These are phyloP conservation scores for Nannoperca australis DNA, from an alignment of 2,797 vertebrate genomes.

Conservation along the genomic window DNA sequence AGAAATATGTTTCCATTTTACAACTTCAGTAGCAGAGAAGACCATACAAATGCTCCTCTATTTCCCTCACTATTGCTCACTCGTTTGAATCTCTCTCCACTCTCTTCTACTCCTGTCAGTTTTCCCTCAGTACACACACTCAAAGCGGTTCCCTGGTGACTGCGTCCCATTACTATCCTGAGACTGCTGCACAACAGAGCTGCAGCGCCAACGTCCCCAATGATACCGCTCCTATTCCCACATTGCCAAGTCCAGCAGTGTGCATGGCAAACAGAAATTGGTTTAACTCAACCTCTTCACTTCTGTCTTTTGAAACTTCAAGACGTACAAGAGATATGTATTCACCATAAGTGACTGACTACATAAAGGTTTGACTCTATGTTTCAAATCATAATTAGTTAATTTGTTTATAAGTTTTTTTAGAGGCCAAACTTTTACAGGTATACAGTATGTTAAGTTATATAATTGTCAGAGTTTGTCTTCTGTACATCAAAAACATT, in stretches of 20 bases:
- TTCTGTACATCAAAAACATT: not conserved
- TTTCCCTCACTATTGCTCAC: constrained; percentile 72
- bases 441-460: not conserved
- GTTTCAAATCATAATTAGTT: not conserved
- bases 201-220: constrained; percentile 34
- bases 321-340: not conserved
- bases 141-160: constrained; percentile 70
- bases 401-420: too few relatives aligned
- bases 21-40: constrained; percentile 76
- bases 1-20: constrained; percentile 81
- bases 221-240: constrained; percentile 46
- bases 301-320: not conserved
- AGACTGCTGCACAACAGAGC: constrained; percentile 76
- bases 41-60: constrained; percentile 66
- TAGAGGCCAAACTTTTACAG: too few relatives aligned
- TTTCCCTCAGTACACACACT: constrained; percentile 70
- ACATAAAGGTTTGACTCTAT: not conserved
- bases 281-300: not conserved
- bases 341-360: not conserved
- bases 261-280: constrained; percentile 38
- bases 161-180: constrained; percentile 76
- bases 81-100: constrained; percentile 68
- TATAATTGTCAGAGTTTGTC: constrained; percentile 7
- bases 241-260: constrained; percentile 28
- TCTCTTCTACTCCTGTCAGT: constrained; percentile 71